Evolutionary conservation across 2,888 invertebrate species (phyloP), one percentile per base, ranked within the genome.

Genomic region (Microctonus brassicae): DNA sequence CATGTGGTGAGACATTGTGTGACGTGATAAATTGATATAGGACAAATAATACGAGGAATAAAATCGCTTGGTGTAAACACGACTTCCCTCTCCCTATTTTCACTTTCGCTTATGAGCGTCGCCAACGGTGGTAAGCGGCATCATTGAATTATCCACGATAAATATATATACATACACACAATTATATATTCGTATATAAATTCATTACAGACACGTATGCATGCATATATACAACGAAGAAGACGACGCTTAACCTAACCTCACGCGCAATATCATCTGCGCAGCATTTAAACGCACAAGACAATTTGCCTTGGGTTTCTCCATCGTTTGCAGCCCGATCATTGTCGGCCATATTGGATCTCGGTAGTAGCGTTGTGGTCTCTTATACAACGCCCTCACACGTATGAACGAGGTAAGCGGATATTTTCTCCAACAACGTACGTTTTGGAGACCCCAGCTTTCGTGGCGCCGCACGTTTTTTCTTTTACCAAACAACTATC

Each of bases 311-410:
- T 33, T 9, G 57, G 26, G 42, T n/a, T 7, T 70, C 78, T 77
- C 17, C n/a, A n/a, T 79, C n/a, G n/a, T n/a, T n/a, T 75, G 77
- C 73, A 80, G 80, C 81, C 80, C 80, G 78, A 80, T 83, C 47
- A 47, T 47, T 47, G 47, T 47, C 82, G 77, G 83, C 84, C 85
- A 86, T 87, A 85, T 89, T 88, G 87, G 86, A 83, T 88, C 88
- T 88, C 88, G 47, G 60, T 63, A 57, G 47, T 73, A 39, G 57
- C 39, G 69, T 57, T 72, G 24, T 72, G 67, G n/a, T n/a, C 74
- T 85, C 84, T 88, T 88, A 86, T 85, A 88, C 88, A 89, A 90
- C 90, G 90, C 90, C 90, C 90, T 90, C 90, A 89, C 88, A 89
- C 89, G 89, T 88, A 88, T 87, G 86, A 88, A 89, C 79, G 79